Evolutionary conservation across 2,888 invertebrate genomes (phyloP).

Genomic region (Clepsis dumicolana): DNA sequence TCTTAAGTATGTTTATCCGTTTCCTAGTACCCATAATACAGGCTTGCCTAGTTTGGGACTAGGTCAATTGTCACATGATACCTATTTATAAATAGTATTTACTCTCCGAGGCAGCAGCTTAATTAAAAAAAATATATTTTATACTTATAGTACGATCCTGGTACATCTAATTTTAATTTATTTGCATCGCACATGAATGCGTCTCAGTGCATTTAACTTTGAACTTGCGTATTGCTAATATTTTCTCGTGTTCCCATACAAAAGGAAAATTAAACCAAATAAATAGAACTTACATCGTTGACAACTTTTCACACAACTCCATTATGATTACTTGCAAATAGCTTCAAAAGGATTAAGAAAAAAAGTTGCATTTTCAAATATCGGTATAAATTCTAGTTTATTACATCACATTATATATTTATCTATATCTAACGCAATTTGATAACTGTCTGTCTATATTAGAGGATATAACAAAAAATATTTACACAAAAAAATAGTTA

Average conservation of each 20-base stretch:
- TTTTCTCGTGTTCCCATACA: not conserved
- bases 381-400: not conserved
- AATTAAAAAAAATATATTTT: not conserved
- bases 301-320: not conserved
- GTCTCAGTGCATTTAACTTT: slow-evolving; percentile 11
- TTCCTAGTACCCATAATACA: no score
- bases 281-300: not conserved
- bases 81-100: no score
- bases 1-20: no score
- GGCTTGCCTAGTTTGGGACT: no score
- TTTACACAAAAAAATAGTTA: slow-evolving; percentile 29
- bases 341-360: not conserved
- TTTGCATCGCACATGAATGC: not conserved
- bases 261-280: not conserved
- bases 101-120: not conserved
- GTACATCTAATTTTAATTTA: not conserved
- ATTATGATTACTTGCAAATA: not conserved
- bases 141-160: not conserved
- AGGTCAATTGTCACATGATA: no score
- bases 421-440: not conserved
- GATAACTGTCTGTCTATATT: slow-evolving; percentile 12
- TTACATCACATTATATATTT: not conserved
- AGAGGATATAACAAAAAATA: slow-evolving; percentile 20
- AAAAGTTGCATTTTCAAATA: not conserved
- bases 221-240: slow-evolving; percentile 17